Conservation (phyloP, 2,113 vertebrate genomes). For the Narcine bancroftii region DNA sequence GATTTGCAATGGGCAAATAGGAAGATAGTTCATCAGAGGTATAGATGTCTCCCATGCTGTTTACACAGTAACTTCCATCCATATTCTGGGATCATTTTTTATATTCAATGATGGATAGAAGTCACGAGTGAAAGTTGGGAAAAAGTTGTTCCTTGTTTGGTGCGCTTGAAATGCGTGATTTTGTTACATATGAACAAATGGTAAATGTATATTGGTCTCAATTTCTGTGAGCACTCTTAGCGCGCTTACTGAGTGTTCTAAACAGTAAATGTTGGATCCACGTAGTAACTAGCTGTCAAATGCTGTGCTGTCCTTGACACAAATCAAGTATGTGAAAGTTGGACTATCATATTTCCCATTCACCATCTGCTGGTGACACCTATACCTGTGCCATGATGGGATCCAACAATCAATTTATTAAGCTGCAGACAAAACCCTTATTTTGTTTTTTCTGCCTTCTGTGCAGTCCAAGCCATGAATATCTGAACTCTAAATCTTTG, state of each 20-base stretch:
- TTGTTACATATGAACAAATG: neutral
- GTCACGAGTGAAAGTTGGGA: neutral
- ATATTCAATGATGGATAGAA: neutral
- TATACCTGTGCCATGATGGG: neutral
- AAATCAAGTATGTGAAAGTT: neutral
- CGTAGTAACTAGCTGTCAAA: neutral
- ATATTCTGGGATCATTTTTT: neutral
- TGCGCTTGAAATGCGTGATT: neutral
- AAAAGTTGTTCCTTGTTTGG: neutral
- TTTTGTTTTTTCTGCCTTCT: neutral
- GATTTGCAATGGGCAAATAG: neutral
- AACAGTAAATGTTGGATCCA: neutral
- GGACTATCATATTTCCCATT: neutral
- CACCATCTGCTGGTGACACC: neutral
- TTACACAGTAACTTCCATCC: neutral
- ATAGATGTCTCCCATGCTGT: neutral
- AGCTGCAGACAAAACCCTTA: neutral
- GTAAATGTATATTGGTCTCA: neutral
- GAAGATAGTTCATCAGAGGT: neutral
- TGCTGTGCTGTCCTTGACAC: neutral
- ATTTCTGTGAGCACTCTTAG: neutral
- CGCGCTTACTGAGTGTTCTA: neutral
- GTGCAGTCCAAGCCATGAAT: neutral
- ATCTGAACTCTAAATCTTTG: neutral
- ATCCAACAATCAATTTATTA: neutral